phyloP scores from a whole-genome alignment of 2,888 invertebrate genomes.

The Parnassius glacialis region DNA sequence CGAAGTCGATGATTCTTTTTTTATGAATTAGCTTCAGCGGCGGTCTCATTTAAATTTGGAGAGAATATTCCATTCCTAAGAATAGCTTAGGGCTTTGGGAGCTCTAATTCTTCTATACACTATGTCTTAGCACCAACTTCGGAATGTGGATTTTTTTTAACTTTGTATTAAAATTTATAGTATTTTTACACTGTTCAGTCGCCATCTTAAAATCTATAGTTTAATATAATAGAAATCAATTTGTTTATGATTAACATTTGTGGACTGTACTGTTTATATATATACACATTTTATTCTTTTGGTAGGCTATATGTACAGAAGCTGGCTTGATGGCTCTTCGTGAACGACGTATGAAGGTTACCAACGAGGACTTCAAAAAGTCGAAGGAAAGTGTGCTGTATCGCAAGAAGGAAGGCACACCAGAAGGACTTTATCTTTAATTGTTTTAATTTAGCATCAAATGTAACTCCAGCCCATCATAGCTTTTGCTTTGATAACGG shows the following conservation, averaged over 20 bases:
- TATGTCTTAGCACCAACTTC: too few species aligned
- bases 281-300: neutral
- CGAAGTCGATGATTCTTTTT: too few species aligned
- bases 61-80: too few species aligned
- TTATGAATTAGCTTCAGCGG: too few species aligned
- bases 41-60: too few species aligned
- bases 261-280: too few species aligned
- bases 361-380: constrained; percentile 99
- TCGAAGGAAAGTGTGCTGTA: constrained; percentile 99
- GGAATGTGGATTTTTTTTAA: too few species aligned
- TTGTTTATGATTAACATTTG: too few species aligned
- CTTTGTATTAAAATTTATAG: neutral
- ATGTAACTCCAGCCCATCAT: constrained; percentile 1
- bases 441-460: constrained; percentile 17
- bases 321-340: constrained; percentile 98
- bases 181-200: neutral
- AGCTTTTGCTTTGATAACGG: constrained; percentile 4
- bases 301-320: constrained; percentile 98
- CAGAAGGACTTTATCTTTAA: constrained; percentile 98
- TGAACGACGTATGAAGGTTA: constrained; percentile 99
- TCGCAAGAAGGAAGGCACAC: constrained; percentile 99
- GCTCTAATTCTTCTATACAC: too few species aligned
- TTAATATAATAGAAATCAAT: too few species aligned
- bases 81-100: too few species aligned
- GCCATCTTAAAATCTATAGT: too few species aligned